Evolutionary conservation across 2,797 vertebrate species (phyloP).

Genomic region (Acestrorhynchus altus): DNA sequence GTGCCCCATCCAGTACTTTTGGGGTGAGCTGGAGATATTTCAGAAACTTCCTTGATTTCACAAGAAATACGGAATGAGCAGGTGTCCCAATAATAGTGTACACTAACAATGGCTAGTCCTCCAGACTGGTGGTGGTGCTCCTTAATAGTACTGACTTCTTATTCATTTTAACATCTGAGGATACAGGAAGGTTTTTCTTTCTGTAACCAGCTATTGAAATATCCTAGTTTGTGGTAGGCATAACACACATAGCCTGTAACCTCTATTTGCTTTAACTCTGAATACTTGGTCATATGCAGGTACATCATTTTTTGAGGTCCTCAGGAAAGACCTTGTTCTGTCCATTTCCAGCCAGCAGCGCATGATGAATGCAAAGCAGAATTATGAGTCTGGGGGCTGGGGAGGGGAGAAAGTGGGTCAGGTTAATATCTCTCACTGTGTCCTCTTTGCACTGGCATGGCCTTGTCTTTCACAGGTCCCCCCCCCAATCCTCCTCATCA

Average conservation of each 20-base stretch:
- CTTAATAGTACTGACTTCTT: too few relatives aligned
- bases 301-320: background rate
- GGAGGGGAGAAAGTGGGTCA: constrained; percentile 64
- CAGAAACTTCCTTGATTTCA: too few relatives aligned
- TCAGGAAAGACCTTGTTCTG: constrained; percentile 34
- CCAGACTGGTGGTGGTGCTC: too few relatives aligned
- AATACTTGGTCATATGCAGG: background rate
- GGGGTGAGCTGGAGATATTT: too few relatives aligned
- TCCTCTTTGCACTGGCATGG: constrained; percentile 54
- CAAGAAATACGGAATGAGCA: too few relatives aligned
- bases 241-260: background rate
- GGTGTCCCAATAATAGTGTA: too few relatives aligned
- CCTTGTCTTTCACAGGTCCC: constrained; percentile 75
- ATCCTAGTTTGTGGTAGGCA: too few relatives aligned
- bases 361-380: constrained; percentile 45
- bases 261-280: background rate
- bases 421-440: constrained; percentile 65
- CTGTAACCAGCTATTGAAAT: too few relatives aligned
- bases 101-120: too few relatives aligned
- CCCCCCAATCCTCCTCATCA: constrained; percentile 51
- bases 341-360: constrained; percentile 28
- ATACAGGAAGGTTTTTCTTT: too few relatives aligned
- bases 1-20: too few relatives aligned
- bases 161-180: too few relatives aligned
- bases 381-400: constrained; percentile 45